A percentile compares a stretch with the other conserved stretches of the same genome.
Conservation (phyloP, 2,888 invertebrate genomes). For the Saturnia pavonia region DNA sequence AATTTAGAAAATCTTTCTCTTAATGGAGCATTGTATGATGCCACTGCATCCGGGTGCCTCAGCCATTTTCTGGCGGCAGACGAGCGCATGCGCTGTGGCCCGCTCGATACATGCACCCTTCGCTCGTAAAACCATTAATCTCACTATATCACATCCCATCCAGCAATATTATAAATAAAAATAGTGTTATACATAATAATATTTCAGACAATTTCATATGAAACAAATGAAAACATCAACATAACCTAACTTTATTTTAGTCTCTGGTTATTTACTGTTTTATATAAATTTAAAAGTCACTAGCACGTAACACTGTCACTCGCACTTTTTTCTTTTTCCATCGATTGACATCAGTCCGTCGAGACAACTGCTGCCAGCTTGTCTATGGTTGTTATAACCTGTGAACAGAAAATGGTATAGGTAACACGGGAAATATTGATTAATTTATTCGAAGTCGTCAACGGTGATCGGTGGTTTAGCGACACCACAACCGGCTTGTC, state of each 20-base stretch:
- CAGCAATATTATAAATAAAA: conserved; percentile 22
- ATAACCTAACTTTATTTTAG: conserved; percentile 13
- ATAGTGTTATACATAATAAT: background rate
- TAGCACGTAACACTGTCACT: conserved; percentile 31
- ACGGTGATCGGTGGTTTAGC: conserved; percentile 44
- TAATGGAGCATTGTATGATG: background rate
- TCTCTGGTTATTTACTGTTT: background rate
- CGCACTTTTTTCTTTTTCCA: conserved; percentile 18
- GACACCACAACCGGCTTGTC: conserved; percentile 84
- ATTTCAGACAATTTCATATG: background rate
- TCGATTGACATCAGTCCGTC: conserved; percentile 25
- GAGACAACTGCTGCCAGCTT: conserved; percentile 28
- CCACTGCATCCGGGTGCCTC: conserved; percentile 10
- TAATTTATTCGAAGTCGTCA: conserved; percentile 13
- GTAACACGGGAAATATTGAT: background rate
- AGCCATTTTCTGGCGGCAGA: conserved; percentile 53
- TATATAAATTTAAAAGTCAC: conserved; percentile 17
- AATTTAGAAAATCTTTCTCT: background rate
- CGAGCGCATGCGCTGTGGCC: conserved; percentile 70
- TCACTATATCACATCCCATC: conserved; percentile 33
- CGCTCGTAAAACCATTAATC: conserved; percentile 53
- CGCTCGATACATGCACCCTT: conserved; percentile 78
- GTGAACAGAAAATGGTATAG: conserved; percentile 41
- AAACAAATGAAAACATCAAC: conserved; percentile 8
- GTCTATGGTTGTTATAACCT: conserved; percentile 34